These are phyloP conservation scores for Epizoanthus illoricatus DNA, from an alignment of 92 coral and sea anemone species.

Conservation along the genomic window DNA sequence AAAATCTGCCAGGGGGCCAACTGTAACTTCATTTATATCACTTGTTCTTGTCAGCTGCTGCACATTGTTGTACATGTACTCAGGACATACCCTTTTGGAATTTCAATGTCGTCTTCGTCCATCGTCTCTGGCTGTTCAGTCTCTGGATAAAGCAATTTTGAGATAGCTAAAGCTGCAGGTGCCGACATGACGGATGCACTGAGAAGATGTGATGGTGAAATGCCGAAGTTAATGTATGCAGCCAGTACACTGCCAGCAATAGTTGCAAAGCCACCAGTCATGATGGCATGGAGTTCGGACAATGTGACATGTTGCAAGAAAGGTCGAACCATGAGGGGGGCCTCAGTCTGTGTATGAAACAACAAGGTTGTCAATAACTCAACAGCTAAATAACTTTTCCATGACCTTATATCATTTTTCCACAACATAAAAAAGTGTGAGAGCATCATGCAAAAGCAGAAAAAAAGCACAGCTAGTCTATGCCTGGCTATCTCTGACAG, in stretches of 20 bases:
- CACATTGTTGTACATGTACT: no score
- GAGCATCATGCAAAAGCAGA: neutral
- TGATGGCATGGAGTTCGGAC: slow-evolving; percentile 94
- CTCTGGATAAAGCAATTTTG: slow-evolving; percentile 93
- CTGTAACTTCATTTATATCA: no score
- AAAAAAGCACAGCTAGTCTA: no score
- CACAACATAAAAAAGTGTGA: neutral
- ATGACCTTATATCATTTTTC: no score
- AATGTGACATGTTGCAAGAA: slow-evolving; percentile 81
- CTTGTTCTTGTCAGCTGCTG: no score
- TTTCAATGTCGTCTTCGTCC: slow-evolving; percentile 66
- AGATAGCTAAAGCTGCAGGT: slow-evolving; percentile 92
- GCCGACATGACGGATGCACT: slow-evolving; percentile 99
- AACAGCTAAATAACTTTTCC: neutral
- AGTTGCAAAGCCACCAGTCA: slow-evolving; percentile 99
- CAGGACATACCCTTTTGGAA: slow-evolving; percentile 69
- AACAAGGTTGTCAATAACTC: neutral
- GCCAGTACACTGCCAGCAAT: slow-evolving; percentile 97
- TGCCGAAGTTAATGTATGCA: slow-evolving; percentile 88
- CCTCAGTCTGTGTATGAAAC: slow-evolving; percentile 69
- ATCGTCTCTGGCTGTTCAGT: slow-evolving; percentile 80
- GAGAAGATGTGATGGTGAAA: slow-evolving; percentile 86
- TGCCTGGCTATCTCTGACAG: no score
- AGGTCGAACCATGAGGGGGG: slow-evolving; percentile 87
- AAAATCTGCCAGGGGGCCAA: no score